Evolutionary conservation across 1,140 invertebrate species (phyloP), one percentile per base, ranked within the genome.

Genomic region (Drosophila equinoxialis): DNA sequence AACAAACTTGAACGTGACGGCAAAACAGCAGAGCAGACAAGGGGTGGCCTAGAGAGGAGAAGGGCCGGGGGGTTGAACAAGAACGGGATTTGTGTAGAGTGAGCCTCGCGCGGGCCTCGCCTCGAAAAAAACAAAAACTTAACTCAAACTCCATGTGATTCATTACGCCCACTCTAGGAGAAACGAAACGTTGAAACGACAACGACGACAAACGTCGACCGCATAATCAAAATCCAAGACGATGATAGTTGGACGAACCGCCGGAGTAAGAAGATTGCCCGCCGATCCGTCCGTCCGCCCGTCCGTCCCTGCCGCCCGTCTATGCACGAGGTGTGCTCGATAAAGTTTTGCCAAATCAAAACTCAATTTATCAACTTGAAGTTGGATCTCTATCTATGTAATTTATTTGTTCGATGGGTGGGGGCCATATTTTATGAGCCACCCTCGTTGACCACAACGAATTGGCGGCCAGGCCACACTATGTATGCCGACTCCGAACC

Each of bases 1-100:
- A 87, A 83, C 80, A 87, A 87, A 87, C 84, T 83, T 58, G 65
- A 76, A 71, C 66, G 73, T 76, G 65, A 58, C 64, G 58, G 71
- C 68, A 45, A 51, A 17, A 45, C 63, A 45, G 71, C 45, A 23
- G 6, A 20, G 13, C 37, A 13, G 37, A 13, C 10, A 39, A 39
- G 37, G 11, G 37, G 37, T 35, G 41, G 39, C 17, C 37, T 57
- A 13, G 48, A 10, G 41, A n/a, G 61, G n/a, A 20, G 45, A n/a
- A 17, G 13, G 45, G 45, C 17, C 20, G 20, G 17, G 42, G 45
- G 6, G 14, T 20, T n/a, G 55, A 35, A 17, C 57, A 37, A 59
- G 57, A 59, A 59, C 57, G 57, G 66, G 58, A 70, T 60, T 61
- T 75, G 61, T 74, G 71, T 68, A 42, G 58, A 69, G 71, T 37